These are phyloP conservation scores for Linepithema humile DNA, from an alignment of 1,140 invertebrate species.

Conservation along the genomic window DNA sequence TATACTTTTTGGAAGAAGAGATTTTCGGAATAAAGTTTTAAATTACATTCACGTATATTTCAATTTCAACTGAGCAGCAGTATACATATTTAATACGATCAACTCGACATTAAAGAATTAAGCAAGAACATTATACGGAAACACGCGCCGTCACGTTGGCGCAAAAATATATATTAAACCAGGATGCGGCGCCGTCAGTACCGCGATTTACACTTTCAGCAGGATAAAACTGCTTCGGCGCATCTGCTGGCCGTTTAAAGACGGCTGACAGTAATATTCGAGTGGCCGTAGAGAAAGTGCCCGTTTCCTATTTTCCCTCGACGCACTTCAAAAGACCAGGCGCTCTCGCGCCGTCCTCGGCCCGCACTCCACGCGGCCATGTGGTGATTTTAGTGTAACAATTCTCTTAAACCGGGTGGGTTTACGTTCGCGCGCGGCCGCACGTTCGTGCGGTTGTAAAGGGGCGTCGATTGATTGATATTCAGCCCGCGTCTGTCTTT, in stretches of 20 bases:
- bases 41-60: not conserved
- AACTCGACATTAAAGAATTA: not conserved
- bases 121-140: not conserved
- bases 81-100: not conserved
- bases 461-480: slow-evolving; percentile 77
- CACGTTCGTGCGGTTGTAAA: slow-evolving; percentile 57
- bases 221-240: slow-evolving; percentile 42
- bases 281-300: slow-evolving; percentile 61
- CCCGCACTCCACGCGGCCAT: slow-evolving; percentile 60
- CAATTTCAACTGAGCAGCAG: not conserved
- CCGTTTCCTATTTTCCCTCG: slow-evolving; percentile 67
- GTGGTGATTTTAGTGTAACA: slow-evolving; percentile 74
- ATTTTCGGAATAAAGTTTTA: not conserved
- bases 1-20: not conserved
- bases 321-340: slow-evolving; percentile 68
- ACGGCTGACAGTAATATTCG: slow-evolving; percentile 66
- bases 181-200: not conserved
- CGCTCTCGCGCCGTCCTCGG: slow-evolving; percentile 32
- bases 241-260: slow-evolving; percentile 52
- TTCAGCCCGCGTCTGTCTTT: slow-evolving; percentile 60
- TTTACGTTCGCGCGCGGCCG: slow-evolving; percentile 56
- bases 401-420: slow-evolving; percentile 68
- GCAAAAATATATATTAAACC: slow-evolving; percentile 35
- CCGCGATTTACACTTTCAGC: slow-evolving; percentile 45
- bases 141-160: not conserved